Evolutionary conservation across 92 coral and sea anemone species (phyloP).

Genomic region (Desmophyllum pertusum): DNA sequence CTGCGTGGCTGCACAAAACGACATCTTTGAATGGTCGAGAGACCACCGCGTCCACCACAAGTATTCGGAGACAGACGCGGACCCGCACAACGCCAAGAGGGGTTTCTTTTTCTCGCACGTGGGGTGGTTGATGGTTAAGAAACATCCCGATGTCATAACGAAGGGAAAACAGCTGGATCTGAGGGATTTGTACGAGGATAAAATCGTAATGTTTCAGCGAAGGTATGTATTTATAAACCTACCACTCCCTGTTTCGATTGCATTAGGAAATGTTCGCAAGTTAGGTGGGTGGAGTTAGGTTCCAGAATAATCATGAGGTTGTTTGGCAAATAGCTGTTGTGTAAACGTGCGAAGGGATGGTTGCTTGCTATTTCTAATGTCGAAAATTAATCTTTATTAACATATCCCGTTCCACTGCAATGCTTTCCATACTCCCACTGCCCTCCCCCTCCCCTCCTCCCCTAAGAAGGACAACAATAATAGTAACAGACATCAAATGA

Average conservation of each 20-base stretch:
- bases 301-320: too few relatives aligned
- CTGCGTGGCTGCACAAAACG: slow-evolving; percentile 60
- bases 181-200: slow-evolving; percentile 69
- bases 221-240: slow-evolving; percentile 38
- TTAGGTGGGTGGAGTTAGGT: background rate
- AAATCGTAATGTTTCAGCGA: slow-evolving; percentile 76
- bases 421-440: background rate
- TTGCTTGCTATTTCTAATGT: background rate
- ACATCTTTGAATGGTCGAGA: slow-evolving; percentile 75
- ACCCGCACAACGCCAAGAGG: slow-evolving; percentile 79
- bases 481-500: too few relatives aligned
- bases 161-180: slow-evolving; percentile 59
- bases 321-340: background rate
- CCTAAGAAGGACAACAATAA: too few relatives aligned
- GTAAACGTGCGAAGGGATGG: background rate
- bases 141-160: slow-evolving; percentile 68
- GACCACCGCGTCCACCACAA: slow-evolving; percentile 83
- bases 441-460: background rate
- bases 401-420: background rate
- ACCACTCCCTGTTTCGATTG: background rate
- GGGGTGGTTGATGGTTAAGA: slow-evolving; percentile 68
- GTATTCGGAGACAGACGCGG: slow-evolving; percentile 73
- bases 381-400: background rate
- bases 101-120: slow-evolving; percentile 76
- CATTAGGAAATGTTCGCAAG: background rate